Conservation (phyloP, 1,140 invertebrate species). For the Eurosta solidaginis region DNA sequence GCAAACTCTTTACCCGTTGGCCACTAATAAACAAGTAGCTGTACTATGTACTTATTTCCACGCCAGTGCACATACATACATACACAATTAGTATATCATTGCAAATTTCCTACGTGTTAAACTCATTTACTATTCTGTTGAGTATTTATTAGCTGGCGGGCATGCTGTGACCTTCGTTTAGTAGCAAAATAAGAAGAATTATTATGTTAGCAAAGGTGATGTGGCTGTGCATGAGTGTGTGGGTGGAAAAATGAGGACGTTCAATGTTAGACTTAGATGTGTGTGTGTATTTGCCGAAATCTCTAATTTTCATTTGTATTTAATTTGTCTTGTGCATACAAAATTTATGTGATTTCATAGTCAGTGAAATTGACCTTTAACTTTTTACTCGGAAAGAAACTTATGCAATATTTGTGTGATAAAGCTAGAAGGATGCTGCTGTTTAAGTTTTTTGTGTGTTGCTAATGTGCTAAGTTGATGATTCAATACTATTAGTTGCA, state of each 20-base stretch:
- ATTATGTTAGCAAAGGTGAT: not conserved
- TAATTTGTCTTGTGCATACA: slow-evolving; percentile 17
- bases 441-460: no score
- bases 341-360: slow-evolving; percentile 19
- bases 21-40: not conserved
- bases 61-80: not conserved
- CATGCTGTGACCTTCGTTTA: slow-evolving; percentile 13
- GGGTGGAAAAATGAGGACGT: not conserved
- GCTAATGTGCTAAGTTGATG: no score
- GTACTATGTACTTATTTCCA: not conserved
- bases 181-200: not conserved
- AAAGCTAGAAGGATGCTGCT: not conserved
- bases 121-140: slow-evolving; percentile 10
- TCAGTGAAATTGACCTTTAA: slow-evolving; percentile 26
- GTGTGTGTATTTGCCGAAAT: not conserved
- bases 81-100: not conserved
- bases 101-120: not conserved
- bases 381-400: not conserved
- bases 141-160: slow-evolving; percentile 25
- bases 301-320: slow-evolving; percentile 14
- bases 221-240: not conserved
- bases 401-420: not conserved
- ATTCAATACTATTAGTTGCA: no score
- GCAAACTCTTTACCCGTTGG: not conserved
- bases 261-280: not conserved